Base-by-base conservation (phyloP, 2,888 invertebrate species). In the Dicyrtoma fusca region DNA sequence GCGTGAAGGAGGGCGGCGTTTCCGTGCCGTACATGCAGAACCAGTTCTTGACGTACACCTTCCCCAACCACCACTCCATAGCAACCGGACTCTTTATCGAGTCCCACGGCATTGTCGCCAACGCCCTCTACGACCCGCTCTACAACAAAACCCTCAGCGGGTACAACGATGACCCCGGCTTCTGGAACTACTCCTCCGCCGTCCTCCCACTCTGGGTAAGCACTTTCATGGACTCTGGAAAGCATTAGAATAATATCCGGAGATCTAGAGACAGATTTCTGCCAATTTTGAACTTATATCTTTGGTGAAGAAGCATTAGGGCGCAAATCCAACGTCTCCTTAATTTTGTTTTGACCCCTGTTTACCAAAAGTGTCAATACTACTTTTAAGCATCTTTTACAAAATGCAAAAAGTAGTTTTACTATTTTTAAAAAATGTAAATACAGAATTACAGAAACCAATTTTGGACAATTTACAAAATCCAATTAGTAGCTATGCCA, bases 31-130 rank as follows among this genome's bases (percentile, higher is more conserved):
- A 87, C 80, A 86, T 90, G 84, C 83, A 84, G 53, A 88, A 88
- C 81, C 86, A 88, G 51, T 90, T 89, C 81, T 86, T 88, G 0
- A 91, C 91, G 0, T 89, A 89, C 83, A 92, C 91, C 0, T 89
- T 89, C 81, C 89, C 90, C 1, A 79, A 79, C 47, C 91, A 91
- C 83, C 89, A 89, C 81, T 86, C 89, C 0, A 88, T 91, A 69
- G 89, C 88, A 0, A 92, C 89, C 44, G 91, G 91, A 10, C 82
- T 89, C 63, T 89, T 88, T 81, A 86, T 88, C 0, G 90, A 90
- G 82, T 85, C 84, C 17, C 91, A 91, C 83, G 91, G 91, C 0
- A 88, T 91, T 45, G 83, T 90, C 2, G 89, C 87, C 11, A 91
- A 89, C 82, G 81, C 81, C 34, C 85, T 88, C 79, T 89, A 85